Evolutionary conservation across 1,140 invertebrate genomes (phyloP), one percentile per base, ranked within the genome.

Genomic region (Drosophila orosa): DNA sequence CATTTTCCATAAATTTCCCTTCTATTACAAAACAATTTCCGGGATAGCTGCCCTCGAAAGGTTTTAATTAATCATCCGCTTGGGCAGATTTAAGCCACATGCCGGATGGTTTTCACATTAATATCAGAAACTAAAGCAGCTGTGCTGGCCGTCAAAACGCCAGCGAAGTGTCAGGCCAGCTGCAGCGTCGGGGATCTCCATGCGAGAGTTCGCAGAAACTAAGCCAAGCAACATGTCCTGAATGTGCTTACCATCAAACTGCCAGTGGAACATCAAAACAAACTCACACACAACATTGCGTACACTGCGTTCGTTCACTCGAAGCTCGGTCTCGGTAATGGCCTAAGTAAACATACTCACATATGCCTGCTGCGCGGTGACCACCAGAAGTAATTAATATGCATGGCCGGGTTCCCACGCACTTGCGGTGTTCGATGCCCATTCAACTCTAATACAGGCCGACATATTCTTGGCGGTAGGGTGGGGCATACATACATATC

Each of bases 301-400:
- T 5, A 19, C 33, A 24, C 17, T 12, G 12, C 12, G 3, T 12
- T 13, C 12, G 3, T 12, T 13, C 10, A 17, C 7, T 31, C 27
- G 15, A 3, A 22, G 31, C 33, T 39, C 19, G 17, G 48, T 17
- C 48, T 55, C 15, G 25, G 54, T 24, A 22, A 24, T n/a, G 19
- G 37, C 39, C n/a, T 22, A 25, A 35, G 40, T 27, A 12, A 10
- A 31, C 31, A 42, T 2, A 29, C 15, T 13, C 25, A n/a, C 29
- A 48, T 13, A 54, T 24, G 19, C 4, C 19, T 22, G n/a, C 13
- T 35, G 29, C 25, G 45, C 50, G 31, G 31, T 45, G 69, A 61
- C 33, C 68, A 54, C 56, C 15, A 42, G 29, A 45, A 54, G 44
- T 73, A 52, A 61, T 73, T 75, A 76, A 67, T 58, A 66, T 67